Evolutionary conservation across 2,113 vertebrate species (phyloP), one percentile per base, ranked within the genome.

Genomic region (Grantiella picta): DNA sequence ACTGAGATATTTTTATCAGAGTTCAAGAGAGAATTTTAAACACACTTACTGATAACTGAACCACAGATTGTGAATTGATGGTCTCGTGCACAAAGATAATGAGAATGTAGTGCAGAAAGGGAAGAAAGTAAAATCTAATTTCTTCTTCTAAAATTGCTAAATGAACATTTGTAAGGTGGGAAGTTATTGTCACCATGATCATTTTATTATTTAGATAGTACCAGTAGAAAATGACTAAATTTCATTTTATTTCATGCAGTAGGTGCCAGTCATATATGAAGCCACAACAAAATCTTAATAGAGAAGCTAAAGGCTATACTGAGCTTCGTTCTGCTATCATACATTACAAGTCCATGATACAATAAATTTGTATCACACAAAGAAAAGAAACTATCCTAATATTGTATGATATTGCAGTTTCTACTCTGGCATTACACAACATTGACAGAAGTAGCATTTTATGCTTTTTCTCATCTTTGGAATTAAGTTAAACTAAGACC

Each of bases 161-260:
- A 79, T 73, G 44, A 77, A 50, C 9, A 71, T 56, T 60, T 82
- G 28, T 68, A 85, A 85, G 53, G 91, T 61, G 3, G 35, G 31
- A 85, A 84, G 47, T 12, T 68, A 92, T 83, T 94, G 13, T 86
- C 17, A 56, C 8, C 1, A 2, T 28, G 60, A 77, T 45, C 22
- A 33, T 79, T 95, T 82, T 69, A 91, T 90, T 91, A 78, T 82
- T 95, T 90, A 91, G 64, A 36, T 71, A 78, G 59, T 68, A 57
- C 14, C 12, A 66, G 29, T 42, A 69, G 61, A 81, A 94, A 90
- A 87, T 40, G 1, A 71, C 56, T 69, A 40, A 49, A 94, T 84
- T 90, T 71, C 10, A 85, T 90, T 96, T 60, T 60, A 44, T 76
- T 82, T 94, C 54, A 92, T 76, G 65, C 24, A 92, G 71, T 27